A percentile compares a stretch with the other conserved stretches of the same genome.
phyloP scores from a whole-genome alignment of 2,888 invertebrate genomes.

The Lasioglossum malachurum region DNA sequence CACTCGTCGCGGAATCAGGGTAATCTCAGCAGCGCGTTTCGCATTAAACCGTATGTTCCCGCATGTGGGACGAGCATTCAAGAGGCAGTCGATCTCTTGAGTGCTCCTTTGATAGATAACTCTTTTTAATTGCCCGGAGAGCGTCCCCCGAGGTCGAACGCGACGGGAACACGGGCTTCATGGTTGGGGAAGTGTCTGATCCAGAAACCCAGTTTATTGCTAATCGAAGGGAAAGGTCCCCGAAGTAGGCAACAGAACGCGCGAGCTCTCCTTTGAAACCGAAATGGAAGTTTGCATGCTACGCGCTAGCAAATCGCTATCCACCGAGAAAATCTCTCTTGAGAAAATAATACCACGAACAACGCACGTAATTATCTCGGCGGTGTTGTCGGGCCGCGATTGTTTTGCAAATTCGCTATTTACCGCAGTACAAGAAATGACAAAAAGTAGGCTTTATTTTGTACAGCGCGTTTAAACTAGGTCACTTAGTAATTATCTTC shows the following conservation, averaged over 20 bases:
- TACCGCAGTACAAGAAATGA: background rate
- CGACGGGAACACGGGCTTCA: background rate
- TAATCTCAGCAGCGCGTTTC: background rate
- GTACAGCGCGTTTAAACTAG: background rate
- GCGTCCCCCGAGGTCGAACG: background rate
- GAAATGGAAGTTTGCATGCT: background rate
- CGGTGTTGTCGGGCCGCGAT: background rate
- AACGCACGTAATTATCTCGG: background rate
- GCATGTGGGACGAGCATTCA: background rate
- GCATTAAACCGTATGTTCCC: background rate
- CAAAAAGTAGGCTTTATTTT: background rate
- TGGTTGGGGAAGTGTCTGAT: background rate
- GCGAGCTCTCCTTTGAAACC: background rate
- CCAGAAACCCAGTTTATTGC: background rate
- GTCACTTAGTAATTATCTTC: background rate
- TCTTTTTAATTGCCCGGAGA: slow-evolving; percentile 13
- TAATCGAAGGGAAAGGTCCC: slow-evolving; percentile 10
- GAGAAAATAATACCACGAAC: background rate
- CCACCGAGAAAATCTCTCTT: background rate
- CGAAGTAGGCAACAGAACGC: background rate
- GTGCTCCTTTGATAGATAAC: slow-evolving; percentile 6
- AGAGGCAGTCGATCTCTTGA: slow-evolving; percentile 1
- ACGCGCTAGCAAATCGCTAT: background rate
- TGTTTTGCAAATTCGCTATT: background rate
- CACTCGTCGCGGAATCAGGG: background rate